Conservation (phyloP, 2,113 vertebrate species). For the Zeus faber region DNA sequence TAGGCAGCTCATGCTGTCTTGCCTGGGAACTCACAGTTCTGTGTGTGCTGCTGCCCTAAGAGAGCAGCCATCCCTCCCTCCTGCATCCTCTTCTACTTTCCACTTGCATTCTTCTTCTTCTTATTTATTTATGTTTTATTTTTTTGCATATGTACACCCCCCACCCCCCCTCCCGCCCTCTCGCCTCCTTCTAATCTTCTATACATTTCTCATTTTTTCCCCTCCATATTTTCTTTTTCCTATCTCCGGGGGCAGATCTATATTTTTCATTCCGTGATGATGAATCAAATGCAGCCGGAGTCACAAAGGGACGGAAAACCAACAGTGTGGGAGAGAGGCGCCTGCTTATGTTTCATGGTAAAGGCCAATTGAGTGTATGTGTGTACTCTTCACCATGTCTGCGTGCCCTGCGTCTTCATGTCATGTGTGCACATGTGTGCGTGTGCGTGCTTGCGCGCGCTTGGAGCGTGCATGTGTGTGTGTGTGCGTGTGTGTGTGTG, state of each 20-base stretch:
- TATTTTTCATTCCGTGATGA: conserved; percentile 66
- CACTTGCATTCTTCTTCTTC: too few species aligned
- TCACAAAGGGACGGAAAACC: conserved; percentile 44
- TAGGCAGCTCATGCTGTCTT: conserved; percentile 73
- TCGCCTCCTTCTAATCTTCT: neutral
- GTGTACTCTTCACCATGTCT: too few species aligned
- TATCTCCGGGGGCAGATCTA: conserved; percentile 57
- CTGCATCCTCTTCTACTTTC: conserved; percentile 38
- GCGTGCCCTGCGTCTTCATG: neutral
- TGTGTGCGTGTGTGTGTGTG: conserved; percentile 13
- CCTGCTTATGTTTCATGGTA: neutral
- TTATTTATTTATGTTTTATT: too few species aligned
- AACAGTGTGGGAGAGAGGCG: conserved; percentile 6
- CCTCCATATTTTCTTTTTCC: conserved; percentile 23
- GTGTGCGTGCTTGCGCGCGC: neutral
- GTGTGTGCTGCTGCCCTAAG: conserved; percentile 52
- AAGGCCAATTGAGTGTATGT: conserved; percentile 8
- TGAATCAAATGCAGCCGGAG: conserved; percentile 59
- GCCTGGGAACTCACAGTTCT: conserved; percentile 63
- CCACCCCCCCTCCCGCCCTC: conserved; percentile 21
- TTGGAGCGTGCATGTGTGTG: neutral
- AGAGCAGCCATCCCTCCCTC: conserved; percentile 56
- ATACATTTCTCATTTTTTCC: neutral
- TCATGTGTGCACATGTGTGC: neutral
- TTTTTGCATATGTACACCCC: too few species aligned